Base-by-base conservation (phyloP, 1,140 invertebrate species). In the Platyscapa corneri region DNA sequence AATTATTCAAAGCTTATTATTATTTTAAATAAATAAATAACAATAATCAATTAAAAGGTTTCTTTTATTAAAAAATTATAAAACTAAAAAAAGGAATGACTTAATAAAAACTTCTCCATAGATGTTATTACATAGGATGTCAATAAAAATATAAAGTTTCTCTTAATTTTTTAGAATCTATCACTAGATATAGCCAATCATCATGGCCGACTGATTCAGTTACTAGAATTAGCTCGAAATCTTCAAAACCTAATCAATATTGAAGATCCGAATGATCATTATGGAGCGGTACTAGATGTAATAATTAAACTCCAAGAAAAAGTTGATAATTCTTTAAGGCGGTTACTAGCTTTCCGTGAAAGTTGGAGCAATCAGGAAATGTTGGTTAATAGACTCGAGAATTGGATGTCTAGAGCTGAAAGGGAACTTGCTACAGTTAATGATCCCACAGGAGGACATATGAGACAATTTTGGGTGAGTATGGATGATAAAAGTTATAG, bases 391-490 rank as follows among this genome's bases (percentile, higher is more conserved):
- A 95, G 95, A 89, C 93, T 97, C 56, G 96, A 97, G 90, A 92
- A 93, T 30, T 97, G 97, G 95, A 95, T 97, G 89, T 95, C 94
- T 56, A 93, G 94, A 46, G 96, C 96, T 0, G 96, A 97, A 89
- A 94, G 94, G 87, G 95, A 96, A 90, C 89, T 96, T 37, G 93
- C 94, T 53, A 91, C 91, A 30, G 90, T 94, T 10, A 85, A 89
- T 12, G 88, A 92, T 88, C 94, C 95, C 65, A 95, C 95, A 30
- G 95, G 95, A 56, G 95, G 95, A 80, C 95, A 97, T 87, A 95
- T 97, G 91, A 94, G 96, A 87, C 95, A 96, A 88, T 97, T 97
- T 91, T 97, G 97, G 97, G 95, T 95, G 92, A 88, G 87, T 23
- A 34, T 34, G 30, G 10, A 16, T 10, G 27, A 6, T 46, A 18